Conservation (phyloP, 2,797 vertebrate species). For the Lophius americanus region DNA sequence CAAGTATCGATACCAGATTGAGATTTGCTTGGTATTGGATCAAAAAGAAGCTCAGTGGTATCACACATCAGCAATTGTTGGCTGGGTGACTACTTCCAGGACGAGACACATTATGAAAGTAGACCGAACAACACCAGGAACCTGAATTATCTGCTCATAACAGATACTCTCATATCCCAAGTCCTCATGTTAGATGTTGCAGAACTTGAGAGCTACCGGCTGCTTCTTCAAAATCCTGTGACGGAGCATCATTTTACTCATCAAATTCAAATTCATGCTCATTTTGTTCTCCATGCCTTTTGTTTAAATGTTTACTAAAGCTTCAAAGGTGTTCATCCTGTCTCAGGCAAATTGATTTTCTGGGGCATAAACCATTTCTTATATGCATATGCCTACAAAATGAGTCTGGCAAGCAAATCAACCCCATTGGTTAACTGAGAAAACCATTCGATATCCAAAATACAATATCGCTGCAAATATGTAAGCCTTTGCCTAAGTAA, state of each 20-base stretch:
- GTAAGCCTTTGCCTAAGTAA: too few relatives aligned
- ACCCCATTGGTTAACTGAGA: neutral
- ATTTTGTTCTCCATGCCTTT: conserved; percentile 1
- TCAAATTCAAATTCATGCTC: neutral
- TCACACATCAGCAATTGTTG: neutral
- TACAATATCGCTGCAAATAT: too few relatives aligned
- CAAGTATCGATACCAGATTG: too few relatives aligned
- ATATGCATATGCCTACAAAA: conserved; percentile 17
- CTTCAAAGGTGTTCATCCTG: conserved; percentile 21
- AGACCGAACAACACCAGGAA: neutral
- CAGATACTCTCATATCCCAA: neutral
- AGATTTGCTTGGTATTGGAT: neutral
- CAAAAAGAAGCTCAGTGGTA: neutral
- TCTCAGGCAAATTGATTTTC: conserved; percentile 29
- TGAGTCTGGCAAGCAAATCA: conserved; percentile 18
- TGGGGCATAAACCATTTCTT: conserved; percentile 34
- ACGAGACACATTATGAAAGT: neutral
- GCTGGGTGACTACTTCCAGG: neutral
- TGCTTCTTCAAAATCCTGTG: neutral
- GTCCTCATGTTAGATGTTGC: neutral
- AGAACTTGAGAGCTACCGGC: conserved; percentile 1
- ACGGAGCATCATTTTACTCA: neutral
- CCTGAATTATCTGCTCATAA: neutral
- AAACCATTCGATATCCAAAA: too few relatives aligned
- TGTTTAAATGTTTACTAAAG: conserved; percentile 13